Conservation (phyloP, 2,113 vertebrate species). For the Acanthochromis polyacanthus region DNA sequence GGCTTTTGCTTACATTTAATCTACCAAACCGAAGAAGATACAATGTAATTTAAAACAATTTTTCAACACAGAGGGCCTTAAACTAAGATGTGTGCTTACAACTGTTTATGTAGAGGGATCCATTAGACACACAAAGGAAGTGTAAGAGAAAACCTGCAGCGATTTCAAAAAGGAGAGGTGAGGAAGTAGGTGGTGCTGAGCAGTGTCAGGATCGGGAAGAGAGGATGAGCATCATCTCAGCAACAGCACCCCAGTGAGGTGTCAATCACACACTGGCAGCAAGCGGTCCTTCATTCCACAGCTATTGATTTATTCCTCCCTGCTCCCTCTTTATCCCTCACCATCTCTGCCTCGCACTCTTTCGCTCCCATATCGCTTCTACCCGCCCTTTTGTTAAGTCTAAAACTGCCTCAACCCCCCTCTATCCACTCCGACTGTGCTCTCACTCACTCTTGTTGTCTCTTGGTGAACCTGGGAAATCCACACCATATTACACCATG, state of each 20-base stretch:
- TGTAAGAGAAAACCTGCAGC: neutral
- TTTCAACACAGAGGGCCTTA: neutral
- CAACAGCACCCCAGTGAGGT: slow-evolving; percentile 68
- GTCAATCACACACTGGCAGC: slow-evolving; percentile 71
- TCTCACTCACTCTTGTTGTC: slow-evolving; percentile 21
- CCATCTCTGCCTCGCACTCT: slow-evolving; percentile 24
- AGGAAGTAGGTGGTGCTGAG: slow-evolving; percentile 39
- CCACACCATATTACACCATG: slow-evolving; percentile 3
- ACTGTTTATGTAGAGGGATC: neutral
- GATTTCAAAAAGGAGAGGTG: slow-evolving; percentile 29
- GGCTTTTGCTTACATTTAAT: too few species aligned
- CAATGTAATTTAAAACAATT: neutral
- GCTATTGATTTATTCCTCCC: slow-evolving; percentile 76
- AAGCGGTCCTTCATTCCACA: slow-evolving; percentile 44
- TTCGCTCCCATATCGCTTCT: slow-evolving; percentile 25
- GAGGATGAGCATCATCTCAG: slow-evolving; percentile 56
- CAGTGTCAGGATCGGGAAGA: slow-evolving; percentile 55
- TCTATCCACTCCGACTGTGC: neutral
- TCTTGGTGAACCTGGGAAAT: slow-evolving; percentile 31
- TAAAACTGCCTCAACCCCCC: neutral
- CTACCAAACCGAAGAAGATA: too few species aligned
- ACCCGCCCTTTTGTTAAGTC: slow-evolving; percentile 36
- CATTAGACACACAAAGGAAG: slow-evolving; percentile 6
- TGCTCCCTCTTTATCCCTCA: slow-evolving; percentile 55
- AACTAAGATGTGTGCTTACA: neutral